Evolutionary conservation across 2,888 invertebrate species (phyloP).

Genomic region (Ennomos quercinarius): DNA sequence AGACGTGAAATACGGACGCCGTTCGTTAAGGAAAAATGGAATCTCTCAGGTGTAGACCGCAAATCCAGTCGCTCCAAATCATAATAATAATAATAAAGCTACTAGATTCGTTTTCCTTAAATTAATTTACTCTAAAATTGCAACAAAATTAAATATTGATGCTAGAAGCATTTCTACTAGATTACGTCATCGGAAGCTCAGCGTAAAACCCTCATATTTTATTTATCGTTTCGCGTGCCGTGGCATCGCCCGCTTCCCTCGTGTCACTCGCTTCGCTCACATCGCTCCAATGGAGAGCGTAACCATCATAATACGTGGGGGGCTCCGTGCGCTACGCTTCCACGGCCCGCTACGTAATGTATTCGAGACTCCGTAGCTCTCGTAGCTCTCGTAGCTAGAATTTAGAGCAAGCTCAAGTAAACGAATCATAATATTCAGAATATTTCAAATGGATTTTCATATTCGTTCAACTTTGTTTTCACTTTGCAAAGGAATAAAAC

Average conservation of each 20-base stretch:
- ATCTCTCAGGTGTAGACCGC: slow-evolving; percentile 35
- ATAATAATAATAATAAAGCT: slow-evolving; percentile 22
- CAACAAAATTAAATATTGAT: slow-evolving; percentile 18
- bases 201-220: slow-evolving; percentile 64
- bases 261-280: slow-evolving; percentile 47
- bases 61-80: slow-evolving; percentile 21
- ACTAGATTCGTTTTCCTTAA: too few relatives aligned
- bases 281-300: slow-evolving; percentile 45
- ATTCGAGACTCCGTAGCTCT: slow-evolving; percentile 19
- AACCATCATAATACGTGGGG: slow-evolving; percentile 31
- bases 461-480: slow-evolving; percentile 23
- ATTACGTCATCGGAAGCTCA: slow-evolving; percentile 28
- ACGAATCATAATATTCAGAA: slow-evolving; percentile 34
- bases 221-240: slow-evolving; percentile 59
- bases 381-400: slow-evolving; percentile 21
- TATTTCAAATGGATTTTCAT: slow-evolving; percentile 34
- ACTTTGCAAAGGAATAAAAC: neutral
- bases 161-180: slow-evolving; percentile 21
- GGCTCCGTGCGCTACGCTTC: slow-evolving; percentile 29
- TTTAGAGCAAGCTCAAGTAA: slow-evolving; percentile 25
- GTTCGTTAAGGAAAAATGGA: slow-evolving; percentile 46
- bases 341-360: slow-evolving; percentile 19
- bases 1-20: slow-evolving; percentile 58
- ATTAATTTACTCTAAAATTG: slow-evolving; percentile 14
- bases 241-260: slow-evolving; percentile 39